A percentile compares a stretch with the other conserved stretches of the same genome.
phyloP scores from a whole-genome alignment of 1,140 invertebrate species.

The Pogonomyrmex barbatus region DNA sequence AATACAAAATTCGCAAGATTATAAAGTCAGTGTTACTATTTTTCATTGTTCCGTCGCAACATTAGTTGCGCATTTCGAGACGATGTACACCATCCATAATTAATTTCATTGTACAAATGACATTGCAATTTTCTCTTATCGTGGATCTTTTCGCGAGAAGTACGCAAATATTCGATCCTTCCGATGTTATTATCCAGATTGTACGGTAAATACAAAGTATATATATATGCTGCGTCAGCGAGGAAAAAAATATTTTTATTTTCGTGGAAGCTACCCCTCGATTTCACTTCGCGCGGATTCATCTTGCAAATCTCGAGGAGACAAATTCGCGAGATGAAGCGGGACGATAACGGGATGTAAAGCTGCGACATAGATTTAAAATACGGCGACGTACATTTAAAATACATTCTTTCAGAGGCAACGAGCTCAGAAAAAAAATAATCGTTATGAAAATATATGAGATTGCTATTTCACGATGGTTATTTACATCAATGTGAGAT shows the following conservation, averaged over 20 bases:
- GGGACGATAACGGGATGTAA: slow-evolving; percentile 21
- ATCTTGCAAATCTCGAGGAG: neutral
- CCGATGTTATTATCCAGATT: neutral
- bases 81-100: neutral
- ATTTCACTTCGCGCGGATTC: slow-evolving; percentile 10
- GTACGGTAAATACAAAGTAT: slow-evolving; percentile 8
- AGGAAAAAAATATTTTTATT: slow-evolving; percentile 29
- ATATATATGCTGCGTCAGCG: neutral
- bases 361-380: slow-evolving; percentile 6
- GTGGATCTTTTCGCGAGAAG: neutral
- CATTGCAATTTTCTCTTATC: neutral
- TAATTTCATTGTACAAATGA: neutral
- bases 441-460: neutral
- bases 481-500: no score
- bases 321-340: neutral
- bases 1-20: slow-evolving; percentile 26
- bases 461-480: no score
- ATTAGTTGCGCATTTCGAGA: neutral
- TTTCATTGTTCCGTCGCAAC: neutral
- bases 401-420: neutral
- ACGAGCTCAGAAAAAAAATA: neutral
- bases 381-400: neutral
- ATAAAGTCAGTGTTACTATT: neutral
- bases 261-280: neutral
- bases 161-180: slow-evolving; percentile 18